These are phyloP conservation scores for Ondatra zibethicus DNA, from an alignment of 2,113 vertebrate species.

Conservation along the genomic window DNA sequence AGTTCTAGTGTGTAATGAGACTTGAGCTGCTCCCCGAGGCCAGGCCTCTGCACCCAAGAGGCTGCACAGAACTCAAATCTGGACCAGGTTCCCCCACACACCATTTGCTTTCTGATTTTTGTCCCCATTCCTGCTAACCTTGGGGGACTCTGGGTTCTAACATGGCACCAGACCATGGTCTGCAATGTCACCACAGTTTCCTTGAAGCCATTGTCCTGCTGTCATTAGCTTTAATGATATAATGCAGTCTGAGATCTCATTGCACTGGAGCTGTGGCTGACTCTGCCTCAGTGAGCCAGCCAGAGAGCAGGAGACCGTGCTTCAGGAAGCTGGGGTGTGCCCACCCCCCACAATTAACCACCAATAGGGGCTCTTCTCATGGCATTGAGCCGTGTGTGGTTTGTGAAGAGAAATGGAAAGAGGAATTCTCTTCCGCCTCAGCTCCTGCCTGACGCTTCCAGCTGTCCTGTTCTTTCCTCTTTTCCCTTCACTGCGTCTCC, in stretches of 20 bases:
- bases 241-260: not conserved
- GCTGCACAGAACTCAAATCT: not conserved
- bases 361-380: slow-evolving; percentile 4
- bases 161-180: not conserved
- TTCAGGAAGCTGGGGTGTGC: not conserved
- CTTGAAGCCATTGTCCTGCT: slow-evolving; percentile 46
- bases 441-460: not conserved
- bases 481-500: slow-evolving; percentile 47
- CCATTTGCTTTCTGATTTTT: not conserved
- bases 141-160: not conserved
- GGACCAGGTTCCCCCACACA: not conserved
- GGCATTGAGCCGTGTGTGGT: slow-evolving; percentile 35
- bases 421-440: slow-evolving; percentile 45
- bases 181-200: not conserved
- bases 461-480: slow-evolving; percentile 2
- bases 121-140: not conserved
- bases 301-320: rapidly evolving
- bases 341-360: not conserved
- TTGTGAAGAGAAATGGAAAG: not conserved
- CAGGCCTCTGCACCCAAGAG: not conserved
- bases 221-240: not conserved
- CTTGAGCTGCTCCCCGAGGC: not conserved
- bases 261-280: not conserved
- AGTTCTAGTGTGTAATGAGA: not conserved
- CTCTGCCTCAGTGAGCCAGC: not conserved